A percentile compares a stretch with the other conserved stretches of the same genome.
Conservation (phyloP, 2,888 invertebrate genomes). For the Hanleya hanleyi region DNA sequence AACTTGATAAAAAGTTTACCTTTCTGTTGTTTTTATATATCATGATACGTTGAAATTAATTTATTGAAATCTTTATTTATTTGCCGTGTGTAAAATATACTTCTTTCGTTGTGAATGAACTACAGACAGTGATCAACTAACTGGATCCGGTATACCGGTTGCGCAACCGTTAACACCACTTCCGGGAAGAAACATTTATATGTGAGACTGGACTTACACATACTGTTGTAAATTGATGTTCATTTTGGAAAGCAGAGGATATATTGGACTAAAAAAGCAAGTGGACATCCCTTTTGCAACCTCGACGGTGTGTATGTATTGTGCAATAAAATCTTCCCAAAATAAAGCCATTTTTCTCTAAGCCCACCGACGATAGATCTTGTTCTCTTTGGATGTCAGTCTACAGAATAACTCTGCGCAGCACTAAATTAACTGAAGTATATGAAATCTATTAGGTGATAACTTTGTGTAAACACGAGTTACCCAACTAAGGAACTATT, state of each 20-base stretch:
- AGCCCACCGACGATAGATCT: no score
- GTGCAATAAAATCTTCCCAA: constrained; percentile 8
- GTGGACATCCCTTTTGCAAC: constrained; percentile 11
- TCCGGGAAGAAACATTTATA: constrained; percentile 20
- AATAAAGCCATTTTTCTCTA: neutral
- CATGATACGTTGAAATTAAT: neutral
- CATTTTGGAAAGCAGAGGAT: neutral
- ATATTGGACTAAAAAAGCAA: constrained; percentile 2
- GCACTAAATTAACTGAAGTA: no score
- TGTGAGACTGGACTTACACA: neutral
- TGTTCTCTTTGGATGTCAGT: no score
- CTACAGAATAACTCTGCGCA: no score
- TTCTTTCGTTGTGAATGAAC: constrained; percentile 6
- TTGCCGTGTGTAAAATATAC: constrained; percentile 11
- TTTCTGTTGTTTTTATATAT: neutral
- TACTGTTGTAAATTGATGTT: constrained; percentile 9
- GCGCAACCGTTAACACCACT: constrained; percentile 32
- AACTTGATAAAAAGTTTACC: neutral
- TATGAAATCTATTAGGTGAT: no score
- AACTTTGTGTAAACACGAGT: no score
- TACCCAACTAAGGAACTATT: no score
- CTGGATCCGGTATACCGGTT: constrained; percentile 48
- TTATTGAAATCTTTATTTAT: constrained; percentile 11
- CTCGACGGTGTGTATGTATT: constrained; percentile 5
- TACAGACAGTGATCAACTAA: constrained; percentile 6